Base-by-base conservation (phyloP, 2,113 vertebrate species). In the Aptenodytes patagonicus region DNA sequence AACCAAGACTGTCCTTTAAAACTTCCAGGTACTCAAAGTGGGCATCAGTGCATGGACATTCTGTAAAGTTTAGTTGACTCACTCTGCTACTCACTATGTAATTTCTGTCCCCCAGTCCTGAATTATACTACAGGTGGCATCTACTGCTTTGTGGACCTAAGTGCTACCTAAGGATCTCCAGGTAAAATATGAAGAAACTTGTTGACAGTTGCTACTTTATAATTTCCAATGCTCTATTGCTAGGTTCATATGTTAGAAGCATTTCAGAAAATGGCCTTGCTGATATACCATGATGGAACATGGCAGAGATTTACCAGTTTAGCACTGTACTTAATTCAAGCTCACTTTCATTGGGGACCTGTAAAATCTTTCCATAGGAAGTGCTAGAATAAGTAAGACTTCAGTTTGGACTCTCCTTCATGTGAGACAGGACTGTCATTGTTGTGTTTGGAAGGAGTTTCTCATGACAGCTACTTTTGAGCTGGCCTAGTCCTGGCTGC, bases 311-410 rank as follows among this genome's bases (percentile, higher is more conserved):
- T 36, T 55, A 29, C 7, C 19, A 1, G 76, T 77, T 58, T 36
- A 85, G 40, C 40, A 13, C 71, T 14, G 58, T 44, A 19, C 72
- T 83, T 8, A 8, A 69, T 77, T 83, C 93, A 57, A 68, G 83
- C 60, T 71, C 66, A 2, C n/a, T 91, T 42, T 73, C 95, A 54
- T 2, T 8, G 17, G 51, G 88, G 82, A 78, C 52, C 52, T 90
- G 83, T 3, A 20, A 78, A 92, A 88, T 72, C 70, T 88, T 91
- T 89, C 94, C 68, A 58, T 44, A 88, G 96, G 94, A 90, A 91
- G 70, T 10, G 17, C 42, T 82, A 54, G 82, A 94, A 83, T 47
- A 19, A 72, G 81, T 36, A 34, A 69, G 68, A 24, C 64, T 79
- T 78, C 42, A 44, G 38, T 36, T 80, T 75, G 81, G 89, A 9